phyloP scores from a whole-genome alignment of 2,888 invertebrate genomes.

The Phyllotreta striolata region DNA sequence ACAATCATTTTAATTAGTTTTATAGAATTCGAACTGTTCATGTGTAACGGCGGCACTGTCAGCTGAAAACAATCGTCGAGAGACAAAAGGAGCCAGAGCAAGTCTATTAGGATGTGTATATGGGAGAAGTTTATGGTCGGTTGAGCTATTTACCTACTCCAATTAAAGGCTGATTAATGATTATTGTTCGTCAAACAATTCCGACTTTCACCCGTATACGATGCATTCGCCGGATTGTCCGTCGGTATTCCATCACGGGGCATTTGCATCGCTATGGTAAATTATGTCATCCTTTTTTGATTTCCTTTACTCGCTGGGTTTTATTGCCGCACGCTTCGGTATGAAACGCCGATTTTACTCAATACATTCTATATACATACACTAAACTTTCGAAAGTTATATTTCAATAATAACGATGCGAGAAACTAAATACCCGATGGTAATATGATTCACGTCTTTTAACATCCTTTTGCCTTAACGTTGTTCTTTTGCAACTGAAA shows the following conservation, averaged over 20 bases:
- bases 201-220: constrained; percentile 57
- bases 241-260: constrained; percentile 33
- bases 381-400: background rate
- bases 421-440: constrained; percentile 17
- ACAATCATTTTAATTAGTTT: constrained; percentile 43
- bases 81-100: constrained; percentile 57
- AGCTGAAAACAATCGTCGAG: constrained; percentile 56
- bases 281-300: constrained; percentile 23
- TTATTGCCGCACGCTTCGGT: background rate
- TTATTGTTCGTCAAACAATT: constrained; percentile 61
- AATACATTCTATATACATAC: background rate
- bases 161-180: constrained; percentile 62
- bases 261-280: constrained; percentile 23
- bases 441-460: constrained; percentile 22
- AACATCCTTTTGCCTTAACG: constrained; percentile 20
- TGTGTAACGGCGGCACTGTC: constrained; percentile 44
- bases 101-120: constrained; percentile 59
- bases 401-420: constrained; percentile 1
- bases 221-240: constrained; percentile 22
- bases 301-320: constrained; percentile 4
- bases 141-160: constrained; percentile 61
- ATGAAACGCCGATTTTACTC: background rate
- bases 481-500: constrained; percentile 34
- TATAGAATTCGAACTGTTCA: constrained; percentile 45
- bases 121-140: constrained; percentile 57